These are phyloP conservation scores for Zalophus californianus DNA, from an alignment of 2,797 vertebrate species.

Conservation along the genomic window DNA sequence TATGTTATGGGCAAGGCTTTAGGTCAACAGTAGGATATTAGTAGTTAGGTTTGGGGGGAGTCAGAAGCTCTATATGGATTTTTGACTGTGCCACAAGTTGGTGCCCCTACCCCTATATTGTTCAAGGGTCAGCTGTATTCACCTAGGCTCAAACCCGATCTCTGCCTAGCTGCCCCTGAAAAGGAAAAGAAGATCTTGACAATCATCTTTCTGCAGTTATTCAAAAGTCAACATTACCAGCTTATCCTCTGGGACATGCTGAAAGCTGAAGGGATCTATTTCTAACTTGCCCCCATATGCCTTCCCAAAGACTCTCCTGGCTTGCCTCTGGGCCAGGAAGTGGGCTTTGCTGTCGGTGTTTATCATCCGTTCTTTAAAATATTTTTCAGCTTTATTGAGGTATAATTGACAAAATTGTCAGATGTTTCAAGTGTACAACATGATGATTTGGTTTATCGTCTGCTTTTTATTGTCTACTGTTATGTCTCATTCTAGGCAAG, in stretches of 20 bases:
- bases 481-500: slow-evolving; percentile 88
- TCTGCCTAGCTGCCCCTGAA: not conserved
- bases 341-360: not conserved
- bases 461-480: not conserved
- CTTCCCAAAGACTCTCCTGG: not conserved
- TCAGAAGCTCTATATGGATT: not conserved
- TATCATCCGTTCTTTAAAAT: not conserved
- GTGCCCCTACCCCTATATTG: not conserved
- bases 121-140: not conserved
- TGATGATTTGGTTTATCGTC: not conserved
- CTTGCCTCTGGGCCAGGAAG: slow-evolving; percentile 22
- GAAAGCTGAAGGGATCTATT: not conserved
- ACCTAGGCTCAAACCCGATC: not conserved
- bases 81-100: not conserved
- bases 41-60: not conserved
- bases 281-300: not conserved
- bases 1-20: not conserved
- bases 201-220: not conserved
- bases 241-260: not conserved
- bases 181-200: slow-evolving; percentile 34
- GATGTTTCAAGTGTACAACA: fast-evolving
- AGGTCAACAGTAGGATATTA: not conserved
- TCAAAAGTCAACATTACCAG: not conserved
- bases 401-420: not conserved
- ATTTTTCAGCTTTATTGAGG: not conserved